Evolutionary conservation across 2,113 vertebrate genomes (phyloP), one percentile per base, ranked within the genome.

Genomic region (Aphelocoma coerulescens): DNA sequence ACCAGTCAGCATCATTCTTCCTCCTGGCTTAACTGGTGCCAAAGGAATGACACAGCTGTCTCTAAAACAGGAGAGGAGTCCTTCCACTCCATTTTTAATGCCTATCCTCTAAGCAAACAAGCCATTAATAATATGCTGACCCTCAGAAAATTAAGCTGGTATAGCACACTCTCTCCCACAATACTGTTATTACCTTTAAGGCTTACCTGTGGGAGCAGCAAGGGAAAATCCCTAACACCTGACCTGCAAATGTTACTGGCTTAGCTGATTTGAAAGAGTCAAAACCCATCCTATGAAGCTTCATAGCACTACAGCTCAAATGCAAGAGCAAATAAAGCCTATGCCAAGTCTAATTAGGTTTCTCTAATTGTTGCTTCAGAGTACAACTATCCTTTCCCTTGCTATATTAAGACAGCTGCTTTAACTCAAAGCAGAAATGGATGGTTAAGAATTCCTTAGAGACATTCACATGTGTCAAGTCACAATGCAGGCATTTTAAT

Each of bases 361-460:
- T 87, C 39, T 13, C 35, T 41, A 41, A 41, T 81, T 68, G 61
- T 44, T 86, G 57, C 86, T 93, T 86, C 76, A 84, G 73, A 93
- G 80, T 39, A 63, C 68, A 86, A 91, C 59, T 55, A 51, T 58
- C 83, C 88, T 84, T 92, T 88, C 67, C 44, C 88, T 69, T 51
- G 37, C 96, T 93, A 51, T 76, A 86, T 89, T 84, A 89, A 86
- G 86, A 63, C 52, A 91, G 86, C 57, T 89, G 65, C 61, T 96
- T 91, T 81, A 89, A 77, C 46, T 89, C 55, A 59, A 75, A 93
- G 76, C 44, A 92, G 32, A 92, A 95, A 91, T 18, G 65, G 80
- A 80, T 51, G 52, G 73, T 74, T 87, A 93, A 22, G 15, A 88
- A 87, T 71, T 89, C 94, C 95, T 95, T 27, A 84, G 94, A 91